These are phyloP conservation scores for Coleophora deauratella DNA, from an alignment of 2,888 invertebrate species.

Conservation along the genomic window DNA sequence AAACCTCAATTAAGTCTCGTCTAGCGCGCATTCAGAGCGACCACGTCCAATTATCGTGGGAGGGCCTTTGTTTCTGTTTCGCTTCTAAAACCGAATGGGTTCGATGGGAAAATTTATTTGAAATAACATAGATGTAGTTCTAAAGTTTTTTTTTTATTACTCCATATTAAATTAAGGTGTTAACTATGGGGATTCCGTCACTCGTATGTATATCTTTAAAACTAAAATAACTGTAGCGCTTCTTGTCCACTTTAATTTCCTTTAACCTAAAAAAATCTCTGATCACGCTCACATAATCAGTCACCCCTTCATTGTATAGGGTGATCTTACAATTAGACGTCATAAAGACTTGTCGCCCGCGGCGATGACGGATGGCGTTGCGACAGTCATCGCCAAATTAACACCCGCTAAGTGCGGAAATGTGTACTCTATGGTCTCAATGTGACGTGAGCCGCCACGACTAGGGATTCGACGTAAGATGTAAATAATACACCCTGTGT, in stretches of 20 bases:
- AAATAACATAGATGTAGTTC: too few species aligned
- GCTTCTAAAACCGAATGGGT: conserved; percentile 37
- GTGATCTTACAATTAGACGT: conserved; percentile 64
- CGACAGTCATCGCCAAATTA: conserved; percentile 67
- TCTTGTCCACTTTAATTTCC: neutral
- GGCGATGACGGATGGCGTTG: conserved; percentile 60
- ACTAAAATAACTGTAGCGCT: too few species aligned
- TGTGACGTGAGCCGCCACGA: conserved; percentile 27
- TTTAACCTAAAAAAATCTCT: conserved; percentile 31
- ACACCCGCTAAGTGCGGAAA: conserved; percentile 66
- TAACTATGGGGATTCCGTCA: too few species aligned
- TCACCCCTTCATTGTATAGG: conserved; percentile 48
- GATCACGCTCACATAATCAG: conserved; percentile 56
- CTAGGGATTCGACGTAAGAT: conserved; percentile 31
- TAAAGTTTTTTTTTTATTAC: too few species aligned
- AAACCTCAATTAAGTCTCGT: conserved; percentile 74
- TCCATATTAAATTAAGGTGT: too few species aligned
- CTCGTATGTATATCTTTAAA: too few species aligned
- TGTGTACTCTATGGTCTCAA: conserved; percentile 62
- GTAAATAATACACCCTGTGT: conserved; percentile 25
- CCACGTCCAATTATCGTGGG: conserved; percentile 71
- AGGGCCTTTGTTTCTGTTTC: conserved; percentile 68
- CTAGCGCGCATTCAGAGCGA: conserved; percentile 68
- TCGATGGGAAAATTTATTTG: conserved; percentile 35
- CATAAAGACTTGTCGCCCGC: conserved; percentile 50